These are phyloP conservation scores for Pelmatolapia mariae DNA, from an alignment of 2,113 vertebrate species.

Conservation along the genomic window DNA sequence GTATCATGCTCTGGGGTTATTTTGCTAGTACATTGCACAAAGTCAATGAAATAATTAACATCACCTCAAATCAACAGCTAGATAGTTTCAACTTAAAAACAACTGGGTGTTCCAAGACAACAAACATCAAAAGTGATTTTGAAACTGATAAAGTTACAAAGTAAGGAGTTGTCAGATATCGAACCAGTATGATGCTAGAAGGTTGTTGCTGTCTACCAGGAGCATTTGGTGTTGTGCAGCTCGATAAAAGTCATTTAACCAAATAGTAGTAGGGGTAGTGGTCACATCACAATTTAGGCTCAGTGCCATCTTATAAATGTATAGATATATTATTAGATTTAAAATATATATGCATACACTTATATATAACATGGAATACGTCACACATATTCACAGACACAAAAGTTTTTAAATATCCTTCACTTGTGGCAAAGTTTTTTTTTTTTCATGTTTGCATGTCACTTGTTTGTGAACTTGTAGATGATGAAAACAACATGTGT, in stretches of 20 bases:
- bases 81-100: not conserved
- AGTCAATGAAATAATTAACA: not conserved
- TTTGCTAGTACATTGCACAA: not conserved
- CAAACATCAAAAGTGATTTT: not conserved
- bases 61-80: not conserved
- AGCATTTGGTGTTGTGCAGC: not conserved
- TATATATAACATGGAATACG: not conserved
- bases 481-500: not conserved
- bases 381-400: not conserved
- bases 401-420: not conserved
- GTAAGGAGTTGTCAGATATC: not conserved
- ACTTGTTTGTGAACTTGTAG: conserved; percentile 37
- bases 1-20: not conserved
- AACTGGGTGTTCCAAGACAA: not conserved
- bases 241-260: not conserved
- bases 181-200: not conserved
- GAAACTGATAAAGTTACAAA: not conserved
- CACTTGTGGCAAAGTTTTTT: not conserved
- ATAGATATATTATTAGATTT: not conserved
- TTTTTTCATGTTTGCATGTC: not conserved
- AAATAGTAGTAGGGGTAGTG: not conserved
- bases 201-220: not conserved
- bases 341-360: not conserved
- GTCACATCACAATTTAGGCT: not conserved
- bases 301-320: not conserved